Evolutionary conservation across 2,113 vertebrate genomes (phyloP).

Genomic region (Nicator chloris): DNA sequence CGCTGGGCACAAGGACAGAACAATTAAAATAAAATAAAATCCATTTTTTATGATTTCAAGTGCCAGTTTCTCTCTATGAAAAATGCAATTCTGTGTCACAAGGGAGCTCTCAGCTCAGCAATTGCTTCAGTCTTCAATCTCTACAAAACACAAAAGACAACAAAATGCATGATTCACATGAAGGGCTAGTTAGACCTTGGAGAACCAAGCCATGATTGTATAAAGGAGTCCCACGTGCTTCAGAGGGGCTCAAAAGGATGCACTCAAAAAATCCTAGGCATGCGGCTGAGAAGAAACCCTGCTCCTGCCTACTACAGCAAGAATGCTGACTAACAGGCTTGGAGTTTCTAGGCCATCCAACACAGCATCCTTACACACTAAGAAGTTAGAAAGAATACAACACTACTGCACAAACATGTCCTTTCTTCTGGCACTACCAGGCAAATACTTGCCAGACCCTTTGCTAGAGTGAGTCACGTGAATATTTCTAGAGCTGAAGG

Average conservation of each 20-base stretch:
- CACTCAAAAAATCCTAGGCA: neutral
- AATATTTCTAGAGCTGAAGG: neutral
- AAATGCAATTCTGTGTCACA: slow-evolving; percentile 32
- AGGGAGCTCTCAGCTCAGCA: slow-evolving; percentile 27
- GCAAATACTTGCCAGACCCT: neutral
- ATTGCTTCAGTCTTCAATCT: neutral
- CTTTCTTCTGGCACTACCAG: neutral
- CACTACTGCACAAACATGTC: neutral
- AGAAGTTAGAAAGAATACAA: neutral
- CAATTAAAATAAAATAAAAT: neutral
- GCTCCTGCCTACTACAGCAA: neutral
- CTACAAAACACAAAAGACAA: slow-evolving; percentile 23
- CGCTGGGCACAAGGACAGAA: slow-evolving; percentile 10
- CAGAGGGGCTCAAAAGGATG: neutral
- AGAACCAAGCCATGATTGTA: neutral
- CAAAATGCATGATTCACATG: slow-evolving; percentile 7
- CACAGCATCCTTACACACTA: neutral
- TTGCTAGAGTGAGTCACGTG: neutral
- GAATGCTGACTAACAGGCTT: neutral
- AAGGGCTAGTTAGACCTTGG: neutral
- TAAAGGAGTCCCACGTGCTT: neutral
- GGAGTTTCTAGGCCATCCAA: neutral
- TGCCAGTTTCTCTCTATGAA: neutral
- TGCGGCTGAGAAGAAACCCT: neutral
- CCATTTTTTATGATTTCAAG: slow-evolving; percentile 2